A percentile compares a stretch with the other conserved stretches of the same genome.
phyloP scores from a whole-genome alignment of 2,797 vertebrate genomes.

The Ceyx erithaca region DNA sequence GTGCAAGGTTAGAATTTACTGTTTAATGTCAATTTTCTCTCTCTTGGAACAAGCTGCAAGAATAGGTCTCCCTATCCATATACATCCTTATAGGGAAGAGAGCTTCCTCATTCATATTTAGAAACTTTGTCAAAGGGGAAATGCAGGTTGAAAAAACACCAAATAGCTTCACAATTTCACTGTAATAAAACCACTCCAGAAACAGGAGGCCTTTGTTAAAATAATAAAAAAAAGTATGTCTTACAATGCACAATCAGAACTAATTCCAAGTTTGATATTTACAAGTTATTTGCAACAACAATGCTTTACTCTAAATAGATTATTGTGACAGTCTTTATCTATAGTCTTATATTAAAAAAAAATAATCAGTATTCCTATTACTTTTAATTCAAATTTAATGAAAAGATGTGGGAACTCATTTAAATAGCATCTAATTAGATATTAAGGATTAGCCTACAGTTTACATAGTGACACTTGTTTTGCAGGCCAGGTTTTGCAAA shows the following conservation, averaged over 20 bases:
- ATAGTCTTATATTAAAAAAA: background rate
- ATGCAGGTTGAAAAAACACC: background rate
- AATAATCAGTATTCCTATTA: background rate
- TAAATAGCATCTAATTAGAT: slow-evolving; percentile 10
- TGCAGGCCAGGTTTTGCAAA: background rate
- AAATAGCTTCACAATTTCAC: background rate
- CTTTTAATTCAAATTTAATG: slow-evolving; percentile 50
- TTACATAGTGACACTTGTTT: background rate
- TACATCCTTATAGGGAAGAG: background rate
- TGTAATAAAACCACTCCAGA: background rate
- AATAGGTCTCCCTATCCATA: background rate
- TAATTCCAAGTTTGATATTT: background rate
- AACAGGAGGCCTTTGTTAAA: background rate
- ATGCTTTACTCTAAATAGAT: background rate
- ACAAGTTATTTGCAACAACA: background rate
- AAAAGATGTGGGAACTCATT: background rate
- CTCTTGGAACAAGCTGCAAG: background rate
- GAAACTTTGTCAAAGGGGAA: background rate
- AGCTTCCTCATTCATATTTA: background rate
- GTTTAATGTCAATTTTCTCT: background rate
- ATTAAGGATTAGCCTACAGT: background rate
- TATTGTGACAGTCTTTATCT: background rate
- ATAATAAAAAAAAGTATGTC: background rate
- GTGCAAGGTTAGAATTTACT: background rate
- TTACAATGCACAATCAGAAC: background rate